Evolutionary conservation across 2,797 vertebrate species (phyloP).

Genomic region (Malurus splendens): DNA sequence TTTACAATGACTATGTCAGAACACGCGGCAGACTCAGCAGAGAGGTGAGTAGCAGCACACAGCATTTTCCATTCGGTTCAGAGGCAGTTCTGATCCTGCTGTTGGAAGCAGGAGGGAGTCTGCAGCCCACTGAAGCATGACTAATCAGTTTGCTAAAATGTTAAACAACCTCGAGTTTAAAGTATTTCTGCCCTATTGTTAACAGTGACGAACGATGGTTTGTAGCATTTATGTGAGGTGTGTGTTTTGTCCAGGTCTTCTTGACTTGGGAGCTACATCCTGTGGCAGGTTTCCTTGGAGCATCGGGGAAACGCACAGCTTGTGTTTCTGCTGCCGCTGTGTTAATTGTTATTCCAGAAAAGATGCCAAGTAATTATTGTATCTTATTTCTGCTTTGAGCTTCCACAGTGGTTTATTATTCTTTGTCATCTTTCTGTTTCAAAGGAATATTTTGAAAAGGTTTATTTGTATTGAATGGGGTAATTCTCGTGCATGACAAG

Average conservation of each 20-base stretch:
- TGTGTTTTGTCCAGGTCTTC: not conserved
- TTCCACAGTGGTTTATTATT: not conserved
- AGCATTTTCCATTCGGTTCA: not conserved
- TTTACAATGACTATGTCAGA: constrained; percentile 24
- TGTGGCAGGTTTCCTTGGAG: not conserved
- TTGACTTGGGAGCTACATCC: not conserved
- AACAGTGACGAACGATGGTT: not conserved
- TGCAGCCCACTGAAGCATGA: constrained; percentile 32
- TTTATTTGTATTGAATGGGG: not conserved
- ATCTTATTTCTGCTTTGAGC: not conserved
- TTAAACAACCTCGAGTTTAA: not conserved
- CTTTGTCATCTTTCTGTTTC: not conserved
- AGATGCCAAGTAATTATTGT: not conserved
- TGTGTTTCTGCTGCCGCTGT: not conserved
- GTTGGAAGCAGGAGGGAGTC: not conserved
- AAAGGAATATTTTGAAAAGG: not conserved
- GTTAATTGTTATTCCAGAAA: not conserved
- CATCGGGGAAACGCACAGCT: not conserved
- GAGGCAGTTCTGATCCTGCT: not conserved
- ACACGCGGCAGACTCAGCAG: not conserved
- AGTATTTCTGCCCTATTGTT: not conserved
- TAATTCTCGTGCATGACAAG: not conserved
- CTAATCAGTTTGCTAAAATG: constrained; percentile 50
- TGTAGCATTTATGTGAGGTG: not conserved
- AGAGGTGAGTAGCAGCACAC: not conserved